Percentiles rank a stretch among this genome's conserved stretches.
phyloP scores from a whole-genome alignment of 2,113 vertebrate species.

The Leiothrix lutea region DNA sequence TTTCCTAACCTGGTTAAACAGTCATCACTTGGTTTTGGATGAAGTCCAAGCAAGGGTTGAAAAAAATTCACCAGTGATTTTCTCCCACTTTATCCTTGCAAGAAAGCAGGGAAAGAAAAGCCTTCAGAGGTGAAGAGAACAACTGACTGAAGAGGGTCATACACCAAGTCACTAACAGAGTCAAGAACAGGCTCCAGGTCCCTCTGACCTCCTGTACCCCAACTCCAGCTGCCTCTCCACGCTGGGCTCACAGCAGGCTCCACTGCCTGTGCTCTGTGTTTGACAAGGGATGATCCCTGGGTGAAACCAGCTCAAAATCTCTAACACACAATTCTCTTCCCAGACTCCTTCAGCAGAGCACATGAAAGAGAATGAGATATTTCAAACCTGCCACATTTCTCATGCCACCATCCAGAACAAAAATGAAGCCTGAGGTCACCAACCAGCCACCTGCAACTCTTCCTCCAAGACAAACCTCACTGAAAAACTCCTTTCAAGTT shows the following conservation, averaged over 20 bases:
- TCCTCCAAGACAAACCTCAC: neutral
- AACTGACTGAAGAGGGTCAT: neutral
- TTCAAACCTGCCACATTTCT: neutral
- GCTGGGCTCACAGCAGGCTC: fast-evolving
- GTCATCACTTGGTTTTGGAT: neutral
- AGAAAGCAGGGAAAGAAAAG: neutral
- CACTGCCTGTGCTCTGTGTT: neutral
- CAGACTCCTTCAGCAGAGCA: neutral
- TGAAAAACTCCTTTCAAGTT: neutral
- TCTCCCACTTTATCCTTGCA: neutral
- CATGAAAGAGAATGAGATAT: fast-evolving
- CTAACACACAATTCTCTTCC: neutral
- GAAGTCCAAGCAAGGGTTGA: neutral
- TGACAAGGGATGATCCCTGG: neutral
- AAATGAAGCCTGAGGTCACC: neutral
- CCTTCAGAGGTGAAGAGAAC: neutral
- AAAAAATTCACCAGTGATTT: neutral
- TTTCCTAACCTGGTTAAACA: neutral
- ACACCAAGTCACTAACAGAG: fast-evolving
- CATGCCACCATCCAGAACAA: neutral
- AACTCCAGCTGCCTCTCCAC: fast-evolving
- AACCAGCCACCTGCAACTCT: neutral
- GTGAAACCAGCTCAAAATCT: neutral
- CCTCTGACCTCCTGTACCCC: neutral
- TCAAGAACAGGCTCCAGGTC: neutral